Conservation (phyloP, 2,797 vertebrate genomes). For the Pseudochirops cupreus region DNA sequence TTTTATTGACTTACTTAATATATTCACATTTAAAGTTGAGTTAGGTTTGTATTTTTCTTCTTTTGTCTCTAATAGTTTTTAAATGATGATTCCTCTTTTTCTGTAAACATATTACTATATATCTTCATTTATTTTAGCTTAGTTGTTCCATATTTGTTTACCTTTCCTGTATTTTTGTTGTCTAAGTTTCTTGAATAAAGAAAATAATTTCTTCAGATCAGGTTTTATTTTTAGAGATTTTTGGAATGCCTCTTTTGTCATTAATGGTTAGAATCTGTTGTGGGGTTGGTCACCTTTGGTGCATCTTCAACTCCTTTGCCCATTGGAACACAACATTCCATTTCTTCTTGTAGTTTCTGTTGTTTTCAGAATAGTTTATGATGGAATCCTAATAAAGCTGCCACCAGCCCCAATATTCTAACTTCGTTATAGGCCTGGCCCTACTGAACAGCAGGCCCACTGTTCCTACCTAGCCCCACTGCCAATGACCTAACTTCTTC, state of each 20-base stretch:
- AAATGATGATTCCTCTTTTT: not conserved
- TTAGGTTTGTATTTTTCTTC: not conserved
- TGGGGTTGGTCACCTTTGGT: not conserved
- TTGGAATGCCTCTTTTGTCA: not conserved
- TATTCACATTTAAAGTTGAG: not conserved
- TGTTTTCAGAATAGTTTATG: not conserved
- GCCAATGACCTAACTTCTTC: too few species aligned
- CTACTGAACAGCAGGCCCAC: too few species aligned
- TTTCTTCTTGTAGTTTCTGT: not conserved
- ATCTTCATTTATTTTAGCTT: not conserved
- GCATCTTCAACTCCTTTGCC: not conserved
- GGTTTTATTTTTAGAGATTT: not conserved
- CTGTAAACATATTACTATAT: not conserved
- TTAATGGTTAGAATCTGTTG: not conserved
- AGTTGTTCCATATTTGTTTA: not conserved
- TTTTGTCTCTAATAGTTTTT: not conserved
- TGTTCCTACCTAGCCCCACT: too few species aligned
- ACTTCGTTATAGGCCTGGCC: too few species aligned
- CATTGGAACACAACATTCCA: not conserved
- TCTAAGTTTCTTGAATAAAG: not conserved
- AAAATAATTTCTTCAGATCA: not conserved
- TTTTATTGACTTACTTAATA: not conserved
- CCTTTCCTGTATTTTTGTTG: not conserved
- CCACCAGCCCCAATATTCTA: too few species aligned
- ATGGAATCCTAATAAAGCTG: too few species aligned